Evolutionary conservation across 2,888 invertebrate genomes (phyloP), one percentile per base, ranked within the genome.

Genomic region (Thereva nobilitata): DNA sequence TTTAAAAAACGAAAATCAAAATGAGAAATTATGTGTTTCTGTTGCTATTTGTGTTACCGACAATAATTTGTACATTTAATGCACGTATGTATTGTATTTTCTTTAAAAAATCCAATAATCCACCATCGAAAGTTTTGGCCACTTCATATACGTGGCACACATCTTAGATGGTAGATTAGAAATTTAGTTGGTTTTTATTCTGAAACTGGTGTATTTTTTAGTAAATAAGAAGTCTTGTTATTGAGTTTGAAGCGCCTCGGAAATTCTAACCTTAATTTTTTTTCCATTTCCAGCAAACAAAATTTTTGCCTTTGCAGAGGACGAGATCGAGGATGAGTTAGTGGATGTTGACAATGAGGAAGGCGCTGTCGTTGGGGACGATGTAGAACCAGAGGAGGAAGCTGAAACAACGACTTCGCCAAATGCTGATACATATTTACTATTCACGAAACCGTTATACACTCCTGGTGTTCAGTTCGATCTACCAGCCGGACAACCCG

Each of bases 361-460:
- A 76, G 84, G 82, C 74, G 85, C 86, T 71, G 83, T 86, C 50
- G 88, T 86, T 0, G 86, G 85, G 8, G 85, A 84, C 65, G 84
- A 86, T 74, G 86, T 84, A 50, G 86, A 86, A 70, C 81, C 83
- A 53, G 82, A 80, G 35, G 85, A 85, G 50, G 84, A 84, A 59
- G 76, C 80, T 1, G 84, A 84, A 35, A 85, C 85, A 3, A 87
- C 86, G 71, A 89, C 93, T 3, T 96, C 97, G 0, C 91, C 93
- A 53, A 92, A 97, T 83, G 93, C 94, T 3, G 95, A 96, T 74
- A 93, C 97, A 0, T 90, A 89, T 10, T 87, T 98, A 76, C 83
- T 97, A 68, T 99, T 99, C 80, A 92, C 89, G 1, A 91, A 89
- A 78, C 95, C 94, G 2, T 77, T 88, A 54, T 80, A 86, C 42